Evolutionary conservation across 2,797 vertebrate genomes (phyloP).

Genomic region (Epinephelus awoara): DNA sequence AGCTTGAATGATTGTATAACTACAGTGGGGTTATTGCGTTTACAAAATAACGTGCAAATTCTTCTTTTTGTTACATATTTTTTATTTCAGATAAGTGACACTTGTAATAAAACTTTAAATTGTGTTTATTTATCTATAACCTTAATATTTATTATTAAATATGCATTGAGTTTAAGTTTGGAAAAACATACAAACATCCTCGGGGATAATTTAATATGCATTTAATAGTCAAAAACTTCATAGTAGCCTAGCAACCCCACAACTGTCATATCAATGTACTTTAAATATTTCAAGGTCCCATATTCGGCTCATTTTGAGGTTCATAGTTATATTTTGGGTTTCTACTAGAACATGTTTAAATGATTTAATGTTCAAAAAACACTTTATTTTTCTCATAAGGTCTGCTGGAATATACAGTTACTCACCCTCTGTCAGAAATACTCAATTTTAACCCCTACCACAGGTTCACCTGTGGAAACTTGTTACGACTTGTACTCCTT

Average conservation of each 20-base stretch:
- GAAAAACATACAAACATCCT: not conserved
- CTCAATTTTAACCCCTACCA: too few relatives aligned
- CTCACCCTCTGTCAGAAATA: too few relatives aligned
- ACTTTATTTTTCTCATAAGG: too few relatives aligned
- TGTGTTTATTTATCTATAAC: not conserved
- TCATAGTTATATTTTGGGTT: too few relatives aligned
- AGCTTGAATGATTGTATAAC: not conserved
- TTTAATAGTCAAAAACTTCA: not conserved
- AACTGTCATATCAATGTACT: not conserved
- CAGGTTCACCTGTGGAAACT: too few relatives aligned
- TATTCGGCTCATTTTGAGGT: too few relatives aligned
- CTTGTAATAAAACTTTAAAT: not conserved
- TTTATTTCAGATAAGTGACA: not conserved
- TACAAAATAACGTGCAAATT: not conserved
- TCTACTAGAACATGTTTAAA: too few relatives aligned
- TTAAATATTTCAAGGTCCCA: too few relatives aligned
- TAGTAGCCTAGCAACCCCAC: not conserved
- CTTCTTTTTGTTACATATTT: not conserved
- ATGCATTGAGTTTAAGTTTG: not conserved
- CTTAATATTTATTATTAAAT: not conserved
- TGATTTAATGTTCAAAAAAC: too few relatives aligned
- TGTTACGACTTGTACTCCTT: too few relatives aligned
- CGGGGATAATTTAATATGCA: not conserved
- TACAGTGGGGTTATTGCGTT: not conserved
- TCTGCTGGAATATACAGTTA: too few relatives aligned